phyloP scores from a whole-genome alignment of 2,797 vertebrate species.

The Leptoclinus maculatus region DNA sequence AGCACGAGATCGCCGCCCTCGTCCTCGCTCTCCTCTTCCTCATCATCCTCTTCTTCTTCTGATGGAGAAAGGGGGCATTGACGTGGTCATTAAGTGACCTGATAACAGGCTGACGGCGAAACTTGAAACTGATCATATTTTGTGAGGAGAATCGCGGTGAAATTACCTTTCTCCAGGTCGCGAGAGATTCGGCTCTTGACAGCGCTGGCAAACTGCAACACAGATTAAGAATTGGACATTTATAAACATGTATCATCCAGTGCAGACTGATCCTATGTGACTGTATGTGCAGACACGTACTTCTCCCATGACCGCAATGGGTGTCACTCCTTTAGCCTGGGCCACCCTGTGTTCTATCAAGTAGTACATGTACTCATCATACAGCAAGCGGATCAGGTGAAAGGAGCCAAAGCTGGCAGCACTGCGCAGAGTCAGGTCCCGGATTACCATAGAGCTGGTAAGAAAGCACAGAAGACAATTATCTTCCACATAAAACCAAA shows the following conservation, averaged over 20 bases:
- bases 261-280: not conserved
- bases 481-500: not conserved
- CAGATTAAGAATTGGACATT: not conserved
- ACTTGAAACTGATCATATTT: not conserved
- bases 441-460: slow-evolving; percentile 92
- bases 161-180: slow-evolving; percentile 91
- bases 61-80: slow-evolving; percentile 15
- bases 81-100: not conserved
- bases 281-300: slow-evolving; percentile 70
- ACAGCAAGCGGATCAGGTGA: slow-evolving; percentile 93
- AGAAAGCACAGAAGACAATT: not conserved
- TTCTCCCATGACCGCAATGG: slow-evolving; percentile 95
- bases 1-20: slow-evolving; percentile 88
- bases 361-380: slow-evolving; percentile 97
- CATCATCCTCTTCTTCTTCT: slow-evolving; percentile 92
- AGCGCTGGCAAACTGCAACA: slow-evolving; percentile 89
- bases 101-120: not conserved
- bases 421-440: slow-evolving; percentile 93
- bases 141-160: not conserved
- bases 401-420: slow-evolving; percentile 95
- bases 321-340: slow-evolving; percentile 91
- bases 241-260: not conserved
- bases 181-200: slow-evolving; percentile 83
- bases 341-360: slow-evolving; percentile 94
- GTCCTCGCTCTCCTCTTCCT: slow-evolving; percentile 93